These are phyloP conservation scores for Adrianichthys oophorus DNA, from an alignment of 2,797 vertebrate species.

Conservation along the genomic window DNA sequence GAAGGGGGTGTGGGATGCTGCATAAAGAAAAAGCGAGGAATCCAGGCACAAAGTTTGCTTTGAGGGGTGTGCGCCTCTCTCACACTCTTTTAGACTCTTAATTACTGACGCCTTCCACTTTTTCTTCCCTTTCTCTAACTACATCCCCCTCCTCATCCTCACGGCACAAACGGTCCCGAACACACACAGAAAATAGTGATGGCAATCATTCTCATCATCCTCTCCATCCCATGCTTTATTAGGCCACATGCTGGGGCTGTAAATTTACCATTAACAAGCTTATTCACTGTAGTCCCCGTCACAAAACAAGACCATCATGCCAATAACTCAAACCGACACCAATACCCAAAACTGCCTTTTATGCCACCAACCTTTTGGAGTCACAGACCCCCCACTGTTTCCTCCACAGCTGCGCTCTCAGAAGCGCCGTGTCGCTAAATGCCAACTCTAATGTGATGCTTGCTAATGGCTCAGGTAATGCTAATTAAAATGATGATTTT, in stretches of 20 bases:
- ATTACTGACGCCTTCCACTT: slow-evolving; percentile 72
- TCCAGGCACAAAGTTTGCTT: slow-evolving; percentile 73
- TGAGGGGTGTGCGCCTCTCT: slow-evolving; percentile 71
- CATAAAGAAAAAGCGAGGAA: slow-evolving; percentile 76
- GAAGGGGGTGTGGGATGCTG: slow-evolving; percentile 37
- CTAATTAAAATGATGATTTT: slow-evolving; percentile 19
- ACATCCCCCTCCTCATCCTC: slow-evolving; percentile 20
- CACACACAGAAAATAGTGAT: slow-evolving; percentile 46
- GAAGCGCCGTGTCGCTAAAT: slow-evolving; percentile 15
- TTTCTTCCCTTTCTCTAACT: slow-evolving; percentile 47
- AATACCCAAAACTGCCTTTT: slow-evolving; percentile 68
- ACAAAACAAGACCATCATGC: slow-evolving; percentile 71
- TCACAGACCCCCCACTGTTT: slow-evolving; percentile 14
- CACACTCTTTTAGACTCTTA: slow-evolving; percentile 72
- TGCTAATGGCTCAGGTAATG: slow-evolving; percentile 32
- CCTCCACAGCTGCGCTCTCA: neutral
- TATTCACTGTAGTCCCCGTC: slow-evolving; percentile 72
- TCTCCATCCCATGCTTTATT: slow-evolving; percentile 71
- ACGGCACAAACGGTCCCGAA: slow-evolving; percentile 24
- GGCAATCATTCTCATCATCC: slow-evolving; percentile 68
- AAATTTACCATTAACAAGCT: slow-evolving; percentile 79
- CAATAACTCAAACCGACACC: slow-evolving; percentile 72
- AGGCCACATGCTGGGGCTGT: slow-evolving; percentile 77
- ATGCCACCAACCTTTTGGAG: slow-evolving; percentile 27
- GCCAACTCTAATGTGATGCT: slow-evolving; percentile 28